Percentiles rank a stretch among this genome's conserved stretches.
These are phyloP conservation scores for Pleuronectes platessa DNA, from an alignment of 2,113 vertebrate genomes.

Conservation along the genomic window DNA sequence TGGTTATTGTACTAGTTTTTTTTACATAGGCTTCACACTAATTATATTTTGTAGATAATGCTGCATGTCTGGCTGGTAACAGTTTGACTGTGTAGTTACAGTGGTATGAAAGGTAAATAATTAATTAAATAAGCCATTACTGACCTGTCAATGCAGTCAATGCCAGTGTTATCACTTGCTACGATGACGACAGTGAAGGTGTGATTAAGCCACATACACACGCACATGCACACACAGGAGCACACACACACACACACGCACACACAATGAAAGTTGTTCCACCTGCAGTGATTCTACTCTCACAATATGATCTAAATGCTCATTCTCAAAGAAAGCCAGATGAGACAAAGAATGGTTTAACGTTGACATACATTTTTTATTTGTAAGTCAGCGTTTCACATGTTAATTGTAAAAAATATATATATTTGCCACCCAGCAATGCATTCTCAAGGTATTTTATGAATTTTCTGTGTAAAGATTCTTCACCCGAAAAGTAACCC, in stretches of 20 bases:
- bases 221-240: not conserved
- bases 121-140: not conserved
- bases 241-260: not conserved
- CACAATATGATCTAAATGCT: not conserved
- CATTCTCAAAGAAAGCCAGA: not conserved
- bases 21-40: not conserved
- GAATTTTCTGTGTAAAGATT: too few relatives aligned
- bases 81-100: not conserved
- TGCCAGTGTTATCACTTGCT: not conserved
- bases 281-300: not conserved
- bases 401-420: too few relatives aligned
- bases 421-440: too few relatives aligned
- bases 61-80: not conserved
- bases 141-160: not conserved
- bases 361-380: too few relatives aligned
- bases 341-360: not conserved
- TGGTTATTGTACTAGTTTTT: not conserved
- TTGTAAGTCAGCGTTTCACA: too few relatives aligned
- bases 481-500: too few relatives aligned
- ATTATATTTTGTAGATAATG: not conserved
- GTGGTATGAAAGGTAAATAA: not conserved
- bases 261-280: not conserved
- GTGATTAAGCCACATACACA: not conserved
- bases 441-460: too few relatives aligned
- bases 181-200: not conserved